Base-by-base conservation (phyloP, 2,113 vertebrate genomes). In the Cynoglossus semilaevis region DNA sequence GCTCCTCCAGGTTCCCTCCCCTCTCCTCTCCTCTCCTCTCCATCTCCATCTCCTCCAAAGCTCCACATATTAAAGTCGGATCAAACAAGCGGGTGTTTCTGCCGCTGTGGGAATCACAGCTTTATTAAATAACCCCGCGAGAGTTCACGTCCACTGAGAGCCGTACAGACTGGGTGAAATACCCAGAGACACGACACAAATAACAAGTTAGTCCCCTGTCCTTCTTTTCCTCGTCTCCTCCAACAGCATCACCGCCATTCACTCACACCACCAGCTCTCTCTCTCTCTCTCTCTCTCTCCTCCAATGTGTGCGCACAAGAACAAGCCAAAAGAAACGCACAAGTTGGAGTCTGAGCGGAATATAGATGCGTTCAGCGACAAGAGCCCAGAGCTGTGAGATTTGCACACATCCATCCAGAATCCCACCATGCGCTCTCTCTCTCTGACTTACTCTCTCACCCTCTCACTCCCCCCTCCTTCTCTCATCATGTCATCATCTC, bases 321-420 rank as follows among this genome's bases (percentile, higher is more conserved):
- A 72, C 70, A 70, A 80, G 73, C 74, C 76, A 67, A 85, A 82
- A 89, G 88, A 87, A 87, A 87, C 77, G 87, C 76, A 85, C 81
- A 90, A 90, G 79, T 91, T 89, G 80, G 82, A 67, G 87, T 72
- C 87, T 91, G 91, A 91, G 88, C 81, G 73, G 90, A 91, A 92
- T 92, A 88, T 86, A 89, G 88, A 92, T 91, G 88, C 72, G 84
- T 66, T 61, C 40, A 60, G 71, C 86, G 81, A 82, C 80, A 76
- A 79, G 74, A 88, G 81, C 77, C 6, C 55, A 58, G 58, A 69
- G 74, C 79, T 72, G 22, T 29, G 81, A 72, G 77, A 87, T 83
- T 73, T 77, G 81, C 87, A 83, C 83, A 66, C 38, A 71, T 67
- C 51, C 46, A 34, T 15, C 9, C 46, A 40, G 6, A 29, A 29